Evolutionary conservation across 2,113 vertebrate species (phyloP).

Genomic region (Poecile atricapillus): DNA sequence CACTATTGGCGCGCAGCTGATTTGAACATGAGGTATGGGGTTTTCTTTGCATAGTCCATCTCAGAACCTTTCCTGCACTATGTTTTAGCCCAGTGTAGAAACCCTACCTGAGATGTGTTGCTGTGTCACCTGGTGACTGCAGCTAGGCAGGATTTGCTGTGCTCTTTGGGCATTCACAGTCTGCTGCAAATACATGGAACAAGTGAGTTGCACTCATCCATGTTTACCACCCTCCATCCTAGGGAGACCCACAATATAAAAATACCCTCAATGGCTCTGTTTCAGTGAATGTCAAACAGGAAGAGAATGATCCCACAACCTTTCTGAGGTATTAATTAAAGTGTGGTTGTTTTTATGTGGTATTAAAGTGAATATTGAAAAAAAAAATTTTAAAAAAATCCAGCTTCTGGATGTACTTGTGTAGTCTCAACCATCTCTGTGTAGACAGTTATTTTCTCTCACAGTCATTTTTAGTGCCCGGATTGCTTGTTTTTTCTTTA

Average conservation of each 20-base stretch:
- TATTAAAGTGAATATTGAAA: background rate
- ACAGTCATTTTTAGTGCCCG: background rate
- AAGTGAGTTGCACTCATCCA: background rate
- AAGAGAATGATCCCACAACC: background rate
- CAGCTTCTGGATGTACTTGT: background rate
- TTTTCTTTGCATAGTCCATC: background rate
- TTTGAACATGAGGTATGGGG: background rate
- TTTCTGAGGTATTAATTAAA: background rate
- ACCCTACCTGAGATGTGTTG: background rate
- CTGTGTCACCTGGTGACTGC: background rate
- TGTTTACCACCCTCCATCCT: background rate
- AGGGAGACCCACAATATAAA: background rate
- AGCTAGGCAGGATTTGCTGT: background rate
- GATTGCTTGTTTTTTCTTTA: background rate
- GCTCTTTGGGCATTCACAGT: background rate
- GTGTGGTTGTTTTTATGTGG: background rate
- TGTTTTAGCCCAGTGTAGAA: background rate
- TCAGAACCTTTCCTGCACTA: background rate
- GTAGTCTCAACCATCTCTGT: background rate
- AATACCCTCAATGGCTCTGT: background rate
- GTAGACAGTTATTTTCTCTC: background rate
- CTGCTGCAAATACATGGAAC: background rate
- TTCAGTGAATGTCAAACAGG: background rate
- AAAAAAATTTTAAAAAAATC: background rate
- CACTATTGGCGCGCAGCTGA: background rate